Evolutionary conservation across 2,113 vertebrate genomes (phyloP).

Genomic region (Cyprinus carpio): DNA sequence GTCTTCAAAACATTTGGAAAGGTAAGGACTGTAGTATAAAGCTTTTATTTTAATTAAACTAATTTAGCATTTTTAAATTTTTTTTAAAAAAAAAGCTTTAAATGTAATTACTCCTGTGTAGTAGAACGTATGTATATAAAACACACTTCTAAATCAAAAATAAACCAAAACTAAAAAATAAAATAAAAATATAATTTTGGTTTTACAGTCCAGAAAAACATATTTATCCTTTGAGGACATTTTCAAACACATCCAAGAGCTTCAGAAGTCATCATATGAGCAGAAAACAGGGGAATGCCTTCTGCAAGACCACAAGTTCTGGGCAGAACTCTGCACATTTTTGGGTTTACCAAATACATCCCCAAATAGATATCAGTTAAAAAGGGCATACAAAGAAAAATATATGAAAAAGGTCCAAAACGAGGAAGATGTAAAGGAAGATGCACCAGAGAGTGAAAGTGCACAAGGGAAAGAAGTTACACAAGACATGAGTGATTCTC

Average conservation of each 20-base stretch:
- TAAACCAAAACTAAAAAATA: too few species aligned
- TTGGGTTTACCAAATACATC: background rate
- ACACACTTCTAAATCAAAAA: background rate
- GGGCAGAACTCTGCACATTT: background rate
- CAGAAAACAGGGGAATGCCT: background rate
- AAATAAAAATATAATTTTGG: too few species aligned
- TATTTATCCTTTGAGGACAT: background rate
- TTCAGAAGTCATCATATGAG: background rate
- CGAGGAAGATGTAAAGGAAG: background rate
- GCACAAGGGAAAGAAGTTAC: background rate
- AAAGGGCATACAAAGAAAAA: background rate
- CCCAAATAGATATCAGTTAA: background rate
- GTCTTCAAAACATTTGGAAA: background rate
- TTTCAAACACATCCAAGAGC: background rate
- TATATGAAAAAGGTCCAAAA: background rate
- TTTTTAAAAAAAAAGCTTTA: too few species aligned
- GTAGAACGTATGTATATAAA: background rate
- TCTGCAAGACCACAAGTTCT: constrained; percentile 6
- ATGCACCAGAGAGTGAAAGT: background rate
- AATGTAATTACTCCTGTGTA: background rate
- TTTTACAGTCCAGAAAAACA: too few species aligned
- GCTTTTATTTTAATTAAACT: too few species aligned
- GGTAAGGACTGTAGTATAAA: too few species aligned
- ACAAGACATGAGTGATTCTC: background rate
- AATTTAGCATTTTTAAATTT: too few species aligned